A percentile compares a stretch with the other conserved stretches of the same genome.
These are phyloP conservation scores for Margaritifera margaritifera DNA, from an alignment of 2,888 invertebrate species.

Conservation along the genomic window DNA sequence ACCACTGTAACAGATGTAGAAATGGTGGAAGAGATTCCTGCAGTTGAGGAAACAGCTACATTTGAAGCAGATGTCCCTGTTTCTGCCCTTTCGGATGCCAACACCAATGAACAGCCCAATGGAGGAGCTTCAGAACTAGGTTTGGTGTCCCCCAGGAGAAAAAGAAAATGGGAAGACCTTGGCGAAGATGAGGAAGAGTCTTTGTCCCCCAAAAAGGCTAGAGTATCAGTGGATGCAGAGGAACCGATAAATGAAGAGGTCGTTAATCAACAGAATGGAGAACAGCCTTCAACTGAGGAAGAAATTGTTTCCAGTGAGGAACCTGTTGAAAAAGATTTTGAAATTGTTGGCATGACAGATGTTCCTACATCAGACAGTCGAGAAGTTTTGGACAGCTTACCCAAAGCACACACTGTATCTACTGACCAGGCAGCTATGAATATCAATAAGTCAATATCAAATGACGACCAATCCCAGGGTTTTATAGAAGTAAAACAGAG, in stretches of 20 bases:
- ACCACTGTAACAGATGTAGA: conserved; percentile 1
- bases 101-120: too few relatives aligned
- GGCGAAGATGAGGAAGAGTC: conserved; percentile 26
- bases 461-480: conserved; percentile 8
- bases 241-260: background rate
- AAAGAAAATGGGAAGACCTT: conserved; percentile 39
- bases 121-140: too few relatives aligned
- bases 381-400: conserved; percentile 50
- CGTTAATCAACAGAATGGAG: conserved; percentile 14
- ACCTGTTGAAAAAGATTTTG: conserved; percentile 51
- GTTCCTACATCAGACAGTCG: conserved; percentile 55
- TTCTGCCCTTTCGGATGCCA: background rate
- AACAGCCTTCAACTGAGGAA: conserved; percentile 7
- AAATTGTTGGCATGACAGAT: conserved; percentile 57
- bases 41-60: conserved; percentile 2
- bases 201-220: conserved; percentile 29
- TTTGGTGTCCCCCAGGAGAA: conserved; percentile 17
- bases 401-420: conserved; percentile 16
- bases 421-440: background rate
- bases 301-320: conserved; percentile 23
- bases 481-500: background rate
- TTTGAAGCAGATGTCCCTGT: background rate
- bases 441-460: conserved; percentile 10
- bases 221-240: conserved; percentile 18
- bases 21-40: conserved; percentile 5